These are phyloP conservation scores for Pyrrhia umbra DNA, from an alignment of 2,888 invertebrate species.

Conservation along the genomic window DNA sequence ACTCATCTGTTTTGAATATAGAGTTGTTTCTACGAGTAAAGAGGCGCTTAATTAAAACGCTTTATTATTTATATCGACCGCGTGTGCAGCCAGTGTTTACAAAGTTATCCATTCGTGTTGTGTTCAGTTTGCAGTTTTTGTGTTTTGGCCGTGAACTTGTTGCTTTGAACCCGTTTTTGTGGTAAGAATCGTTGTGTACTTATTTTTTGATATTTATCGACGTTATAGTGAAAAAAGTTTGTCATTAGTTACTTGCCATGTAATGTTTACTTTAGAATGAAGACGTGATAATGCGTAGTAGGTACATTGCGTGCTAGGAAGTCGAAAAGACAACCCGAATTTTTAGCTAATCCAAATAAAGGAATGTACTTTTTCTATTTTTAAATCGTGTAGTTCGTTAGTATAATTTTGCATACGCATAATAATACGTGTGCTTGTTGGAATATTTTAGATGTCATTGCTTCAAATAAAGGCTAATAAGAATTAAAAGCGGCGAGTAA, in stretches of 20 bases:
- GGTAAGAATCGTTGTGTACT: conserved; percentile 65
- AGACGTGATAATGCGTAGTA: conserved; percentile 32
- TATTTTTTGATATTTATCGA: conserved; percentile 18
- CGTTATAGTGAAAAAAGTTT: not conserved
- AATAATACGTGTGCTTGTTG: conserved; percentile 9
- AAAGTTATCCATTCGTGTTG: conserved; percentile 78
- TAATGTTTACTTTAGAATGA: conserved; percentile 20
- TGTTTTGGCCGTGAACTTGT: conserved; percentile 81
- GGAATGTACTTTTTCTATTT: too few species aligned
- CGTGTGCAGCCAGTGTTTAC: conserved; percentile 78
- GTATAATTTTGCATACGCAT: not conserved
- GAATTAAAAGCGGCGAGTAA: conserved; percentile 16
- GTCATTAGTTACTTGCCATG: conserved; percentile 1
- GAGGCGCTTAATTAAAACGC: conserved; percentile 23
- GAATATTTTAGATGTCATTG: conserved; percentile 33
- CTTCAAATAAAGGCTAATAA: conserved; percentile 26
- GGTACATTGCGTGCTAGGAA: not conserved
- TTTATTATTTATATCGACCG: conserved; percentile 51
- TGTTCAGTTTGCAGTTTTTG: conserved; percentile 75
- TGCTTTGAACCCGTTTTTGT: conserved; percentile 72
- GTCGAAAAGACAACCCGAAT: not conserved
- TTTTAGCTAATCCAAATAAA: too few species aligned
- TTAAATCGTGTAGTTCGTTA: too few species aligned
- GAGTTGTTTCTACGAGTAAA: conserved; percentile 13
- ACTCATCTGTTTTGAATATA: conserved; percentile 39